Evolutionary conservation across 2,113 vertebrate genomes (phyloP), one percentile per base, ranked within the genome.

Genomic region (Baryphthengus martii): DNA sequence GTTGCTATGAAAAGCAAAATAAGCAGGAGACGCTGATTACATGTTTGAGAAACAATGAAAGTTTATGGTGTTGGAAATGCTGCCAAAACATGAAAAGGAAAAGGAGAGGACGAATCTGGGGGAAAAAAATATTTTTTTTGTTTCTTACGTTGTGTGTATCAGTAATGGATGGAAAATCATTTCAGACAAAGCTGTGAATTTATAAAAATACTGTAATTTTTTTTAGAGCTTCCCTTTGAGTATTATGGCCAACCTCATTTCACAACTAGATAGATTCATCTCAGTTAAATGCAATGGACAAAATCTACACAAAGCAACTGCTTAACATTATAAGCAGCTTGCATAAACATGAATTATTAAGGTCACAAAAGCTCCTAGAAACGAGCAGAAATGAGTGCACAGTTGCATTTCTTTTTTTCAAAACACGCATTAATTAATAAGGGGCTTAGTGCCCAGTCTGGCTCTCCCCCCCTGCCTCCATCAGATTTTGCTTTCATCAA

Each of bases 301-400:
- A 75, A 95, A 89, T 71, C 90, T 85, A 50, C 85, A 94, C 63
- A 47, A 86, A 88, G 75, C 92, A 86, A 95, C 68, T 94, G 83
- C 80, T 96, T 96, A 95, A 90, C 67, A 82, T 95, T 85, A 93
- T 94, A 96, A 96, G 76, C 83, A 83, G 89, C 66, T 96, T 96
- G 95, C 94, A 95, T 95, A 93, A 95, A 95, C 96, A 96, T 97
- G 75, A 96, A 97, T 97, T 97, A 96, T 97, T 97, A 95, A 97
- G 87, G 95, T 95, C 95, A 95, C 74, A 83, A 94, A 95, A 87
- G 72, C 92, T 96, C 72, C 77, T 73, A 68, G 95, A 96, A 97
- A 94, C 68, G 62, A 94, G 74, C 73, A 8, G 49, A 90, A 94
- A 93, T 90, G 76, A 85, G 79, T 75, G 75, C 91, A 86, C 45